Conservation (phyloP, 2,888 invertebrate species). For the Lithophane socia region DNA sequence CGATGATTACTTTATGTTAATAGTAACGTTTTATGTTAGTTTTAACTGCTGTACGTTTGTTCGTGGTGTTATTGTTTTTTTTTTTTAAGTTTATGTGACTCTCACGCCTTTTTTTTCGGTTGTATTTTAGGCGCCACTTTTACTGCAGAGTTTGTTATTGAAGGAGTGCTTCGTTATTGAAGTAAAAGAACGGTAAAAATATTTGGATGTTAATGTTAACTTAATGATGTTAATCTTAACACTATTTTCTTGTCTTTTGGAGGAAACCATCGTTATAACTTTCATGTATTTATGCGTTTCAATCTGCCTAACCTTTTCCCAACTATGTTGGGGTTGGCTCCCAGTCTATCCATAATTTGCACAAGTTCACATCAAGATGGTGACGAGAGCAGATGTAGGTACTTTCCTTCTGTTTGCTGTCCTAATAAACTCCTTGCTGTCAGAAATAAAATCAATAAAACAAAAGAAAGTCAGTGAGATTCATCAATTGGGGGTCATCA, state of each 20-base stretch:
- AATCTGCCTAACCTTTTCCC: too few species aligned
- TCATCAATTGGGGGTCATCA: too few species aligned
- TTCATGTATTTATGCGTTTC: not conserved
- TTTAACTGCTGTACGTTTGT: conserved; percentile 52
- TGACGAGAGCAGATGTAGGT: too few species aligned
- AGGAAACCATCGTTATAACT: not conserved
- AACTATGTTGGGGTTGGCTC: too few species aligned
- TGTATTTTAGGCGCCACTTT: conserved; percentile 4
- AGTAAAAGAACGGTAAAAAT: not conserved
- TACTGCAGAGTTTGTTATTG: not conserved
- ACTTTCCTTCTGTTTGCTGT: too few species aligned
- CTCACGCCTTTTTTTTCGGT: conserved; percentile 39
- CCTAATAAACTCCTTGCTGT: too few species aligned
- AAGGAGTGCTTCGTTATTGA: not conserved
- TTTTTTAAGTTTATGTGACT: conserved; percentile 15
- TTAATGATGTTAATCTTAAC: too few species aligned
- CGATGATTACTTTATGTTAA: conserved; percentile 73
- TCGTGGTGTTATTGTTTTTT: conserved; percentile 38
- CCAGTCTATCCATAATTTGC: too few species aligned
- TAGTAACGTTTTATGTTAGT: conserved; percentile 55
- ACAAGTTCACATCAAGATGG: too few species aligned
- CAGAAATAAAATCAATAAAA: too few species aligned
- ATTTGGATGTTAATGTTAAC: conserved; percentile 5
- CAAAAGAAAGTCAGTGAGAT: too few species aligned
- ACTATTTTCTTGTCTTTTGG: too few species aligned